Percentiles rank a stretch among this genome's conserved stretches.
These are phyloP conservation scores for Molorchus minor DNA, from an alignment of 2,888 invertebrate genomes.

Conservation along the genomic window DNA sequence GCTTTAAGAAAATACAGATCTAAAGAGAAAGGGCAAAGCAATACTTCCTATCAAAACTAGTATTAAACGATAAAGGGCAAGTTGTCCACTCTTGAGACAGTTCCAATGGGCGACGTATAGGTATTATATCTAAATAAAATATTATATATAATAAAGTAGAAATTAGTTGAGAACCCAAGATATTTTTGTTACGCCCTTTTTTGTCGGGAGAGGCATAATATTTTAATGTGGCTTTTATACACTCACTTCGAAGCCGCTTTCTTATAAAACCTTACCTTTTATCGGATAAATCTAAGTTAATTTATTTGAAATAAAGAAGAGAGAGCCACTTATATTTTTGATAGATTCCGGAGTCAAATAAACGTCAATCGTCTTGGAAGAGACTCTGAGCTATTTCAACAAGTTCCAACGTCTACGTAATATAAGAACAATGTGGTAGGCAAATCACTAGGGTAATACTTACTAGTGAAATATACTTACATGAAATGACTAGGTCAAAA, in stretches of 20 bases:
- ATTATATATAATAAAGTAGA: not conserved
- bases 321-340: conserved; percentile 10
- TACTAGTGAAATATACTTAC: too few relatives aligned
- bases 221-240: not conserved
- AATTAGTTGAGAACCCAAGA: too few relatives aligned
- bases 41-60: conserved; percentile 19
- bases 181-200: too few relatives aligned
- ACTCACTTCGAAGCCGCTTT: not conserved
- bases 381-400: too few relatives aligned
- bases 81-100: conserved; percentile 18
- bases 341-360: not conserved
- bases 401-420: too few relatives aligned
- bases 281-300: conserved; percentile 15
- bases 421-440: too few relatives aligned
- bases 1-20: conserved; percentile 5
- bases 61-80: conserved; percentile 15
- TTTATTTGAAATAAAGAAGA: conserved; percentile 2
- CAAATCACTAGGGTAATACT: too few relatives aligned
- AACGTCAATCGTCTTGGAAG: not conserved
- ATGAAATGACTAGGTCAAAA: too few relatives aligned
- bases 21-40: not conserved
- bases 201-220: too few relatives aligned
- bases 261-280: conserved; percentile 4
- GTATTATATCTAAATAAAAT: conserved; percentile 4
- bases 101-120: conserved; percentile 1